Conservation (phyloP, 2,797 vertebrate genomes). For the Loris lydekkerianus region DNA sequence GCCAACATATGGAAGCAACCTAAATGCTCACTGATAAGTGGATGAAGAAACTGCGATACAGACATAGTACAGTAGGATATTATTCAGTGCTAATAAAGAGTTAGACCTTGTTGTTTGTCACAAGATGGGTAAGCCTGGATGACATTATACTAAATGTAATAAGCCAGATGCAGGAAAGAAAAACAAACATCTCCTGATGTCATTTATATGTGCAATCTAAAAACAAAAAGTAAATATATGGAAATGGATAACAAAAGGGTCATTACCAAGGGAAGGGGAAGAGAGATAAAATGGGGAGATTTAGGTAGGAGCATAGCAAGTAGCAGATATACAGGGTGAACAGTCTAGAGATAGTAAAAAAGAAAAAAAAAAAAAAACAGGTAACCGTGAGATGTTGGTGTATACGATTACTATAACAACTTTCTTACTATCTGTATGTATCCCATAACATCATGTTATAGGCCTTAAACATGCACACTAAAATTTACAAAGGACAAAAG, state of each 20-base stretch:
- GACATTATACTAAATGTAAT: neutral
- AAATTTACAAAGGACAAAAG: neutral
- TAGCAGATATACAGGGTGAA: neutral
- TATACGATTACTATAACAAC: neutral
- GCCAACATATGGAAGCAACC: neutral
- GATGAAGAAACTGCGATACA: neutral
- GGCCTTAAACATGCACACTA: neutral
- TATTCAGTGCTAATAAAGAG: neutral
- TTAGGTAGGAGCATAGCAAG: neutral
- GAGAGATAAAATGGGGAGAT: neutral
- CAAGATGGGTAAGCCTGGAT: neutral
- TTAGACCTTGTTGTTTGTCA: neutral
- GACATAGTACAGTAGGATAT: neutral
- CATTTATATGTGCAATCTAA: neutral
- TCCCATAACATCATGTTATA: neutral
- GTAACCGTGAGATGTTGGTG: neutral
- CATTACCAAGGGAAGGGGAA: neutral
- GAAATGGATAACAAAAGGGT: neutral
- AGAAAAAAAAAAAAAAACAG: neutral
- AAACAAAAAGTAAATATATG: neutral
- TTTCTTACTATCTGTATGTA: neutral
- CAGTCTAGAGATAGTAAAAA: neutral
- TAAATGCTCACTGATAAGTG: neutral
- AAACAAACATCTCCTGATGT: neutral
- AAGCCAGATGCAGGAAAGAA: neutral